These are phyloP conservation scores for Ceratosolen fusciceps DNA, from an alignment of 1,140 invertebrate species.

Conservation along the genomic window DNA sequence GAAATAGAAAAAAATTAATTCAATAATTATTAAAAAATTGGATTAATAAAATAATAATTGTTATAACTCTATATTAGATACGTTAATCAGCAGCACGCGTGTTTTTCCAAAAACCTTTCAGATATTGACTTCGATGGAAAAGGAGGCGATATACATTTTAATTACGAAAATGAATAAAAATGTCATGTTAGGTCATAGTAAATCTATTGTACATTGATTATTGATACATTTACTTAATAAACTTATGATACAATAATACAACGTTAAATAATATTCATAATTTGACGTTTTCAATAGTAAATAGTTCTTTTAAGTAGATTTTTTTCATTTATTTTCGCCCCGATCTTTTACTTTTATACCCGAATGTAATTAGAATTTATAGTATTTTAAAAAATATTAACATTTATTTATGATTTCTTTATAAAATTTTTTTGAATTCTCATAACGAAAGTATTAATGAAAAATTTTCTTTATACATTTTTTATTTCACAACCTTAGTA, in stretches of 20 bases:
- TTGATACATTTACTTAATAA: constrained; percentile 68
- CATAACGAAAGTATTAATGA: too few relatives aligned
- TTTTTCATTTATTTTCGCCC: constrained; percentile 10
- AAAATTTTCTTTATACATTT: too few relatives aligned
- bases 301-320: constrained; percentile 40
- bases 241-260: constrained; percentile 67
- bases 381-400: too few relatives aligned
- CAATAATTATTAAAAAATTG: constrained; percentile 50
- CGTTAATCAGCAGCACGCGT: constrained; percentile 52
- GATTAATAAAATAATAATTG: constrained; percentile 57
- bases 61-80: constrained; percentile 58
- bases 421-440: background rate
- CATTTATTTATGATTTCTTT: background rate
- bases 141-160: constrained; percentile 42
- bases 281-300: constrained; percentile 41
- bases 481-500: too few relatives aligned
- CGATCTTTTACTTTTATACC: constrained; percentile 17
- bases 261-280: constrained; percentile 67
- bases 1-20: constrained; percentile 26
- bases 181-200: constrained; percentile 64
- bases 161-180: constrained; percentile 47
- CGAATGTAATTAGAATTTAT: too few relatives aligned
- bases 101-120: constrained; percentile 55
- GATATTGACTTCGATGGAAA: constrained; percentile 48
- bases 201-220: constrained; percentile 72